These are phyloP conservation scores for Typhlomys cinereus DNA, from an alignment of 2,113 vertebrate species.

Conservation along the genomic window DNA sequence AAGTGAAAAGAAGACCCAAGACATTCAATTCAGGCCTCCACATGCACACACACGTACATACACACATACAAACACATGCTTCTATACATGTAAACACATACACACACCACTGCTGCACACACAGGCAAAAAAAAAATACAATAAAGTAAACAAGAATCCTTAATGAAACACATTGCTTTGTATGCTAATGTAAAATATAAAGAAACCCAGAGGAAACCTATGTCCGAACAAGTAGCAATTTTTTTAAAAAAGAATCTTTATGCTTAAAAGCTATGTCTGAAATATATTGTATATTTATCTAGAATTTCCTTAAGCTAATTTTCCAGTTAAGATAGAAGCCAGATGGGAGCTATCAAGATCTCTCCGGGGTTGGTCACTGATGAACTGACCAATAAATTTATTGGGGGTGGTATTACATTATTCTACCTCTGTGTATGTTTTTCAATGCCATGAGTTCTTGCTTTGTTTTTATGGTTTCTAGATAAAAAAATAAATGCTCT, in stretches of 20 bases:
- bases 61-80: too few species aligned
- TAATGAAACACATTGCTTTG: neutral
- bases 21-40: too few species aligned
- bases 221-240: neutral
- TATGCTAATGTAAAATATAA: neutral
- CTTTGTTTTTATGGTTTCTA: neutral
- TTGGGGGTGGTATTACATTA: fast-evolving
- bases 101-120: too few species aligned
- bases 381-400: neutral
- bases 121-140: too few species aligned
- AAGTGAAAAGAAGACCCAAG: too few species aligned
- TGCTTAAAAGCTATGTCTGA: slow-evolving; percentile 30
- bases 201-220: neutral
- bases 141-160: neutral
- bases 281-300: neutral
- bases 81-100: too few species aligned
- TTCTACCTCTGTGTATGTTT: neutral
- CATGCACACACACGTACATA: too few species aligned
- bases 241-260: neutral
- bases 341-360: neutral
- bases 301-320: slow-evolving; percentile 21
- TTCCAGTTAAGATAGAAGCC: neutral
- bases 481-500: neutral
- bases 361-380: neutral
- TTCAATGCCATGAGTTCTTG: neutral